Conservation (phyloP, 1,140 invertebrate genomes). For the Saccostrea glomerata region DNA sequence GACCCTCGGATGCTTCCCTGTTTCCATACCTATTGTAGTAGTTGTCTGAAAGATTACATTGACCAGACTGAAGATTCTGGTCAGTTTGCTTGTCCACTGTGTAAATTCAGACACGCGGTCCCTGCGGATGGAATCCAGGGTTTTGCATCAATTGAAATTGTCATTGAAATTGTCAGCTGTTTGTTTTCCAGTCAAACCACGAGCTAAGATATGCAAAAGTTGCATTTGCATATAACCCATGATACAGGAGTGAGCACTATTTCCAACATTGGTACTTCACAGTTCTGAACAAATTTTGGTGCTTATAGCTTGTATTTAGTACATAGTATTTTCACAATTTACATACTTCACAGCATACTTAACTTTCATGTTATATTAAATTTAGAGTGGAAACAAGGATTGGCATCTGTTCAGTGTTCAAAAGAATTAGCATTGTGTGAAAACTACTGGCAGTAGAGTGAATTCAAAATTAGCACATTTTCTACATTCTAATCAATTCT, state of each 20-base stretch:
- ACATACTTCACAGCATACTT: too few species aligned
- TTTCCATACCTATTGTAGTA: conserved; percentile 47
- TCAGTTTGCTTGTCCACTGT: conserved; percentile 44
- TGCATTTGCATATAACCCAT: neutral
- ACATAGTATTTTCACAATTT: too few species aligned
- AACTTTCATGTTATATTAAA: too few species aligned
- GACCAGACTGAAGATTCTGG: conserved; percentile 39
- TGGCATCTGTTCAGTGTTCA: too few species aligned
- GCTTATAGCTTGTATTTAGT: too few species aligned
- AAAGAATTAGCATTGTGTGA: neutral
- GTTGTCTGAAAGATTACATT: conserved; percentile 43
- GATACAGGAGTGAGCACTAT: too few species aligned
- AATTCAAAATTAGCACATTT: neutral
- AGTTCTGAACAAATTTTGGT: too few species aligned
- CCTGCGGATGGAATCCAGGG: conserved; percentile 33
- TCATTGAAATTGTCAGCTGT: too few species aligned
- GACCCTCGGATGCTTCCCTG: conserved; percentile 48
- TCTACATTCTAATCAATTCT: neutral
- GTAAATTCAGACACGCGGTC: conserved; percentile 35
- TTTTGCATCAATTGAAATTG: too few species aligned
- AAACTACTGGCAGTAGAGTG: neutral
- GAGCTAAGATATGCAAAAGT: neutral
- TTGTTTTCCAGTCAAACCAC: too few species aligned
- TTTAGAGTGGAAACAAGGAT: too few species aligned
- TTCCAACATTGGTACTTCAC: too few species aligned